These are phyloP conservation scores for Latrodectus geometricus DNA, from an alignment of 1,140 invertebrate species.

Conservation along the genomic window DNA sequence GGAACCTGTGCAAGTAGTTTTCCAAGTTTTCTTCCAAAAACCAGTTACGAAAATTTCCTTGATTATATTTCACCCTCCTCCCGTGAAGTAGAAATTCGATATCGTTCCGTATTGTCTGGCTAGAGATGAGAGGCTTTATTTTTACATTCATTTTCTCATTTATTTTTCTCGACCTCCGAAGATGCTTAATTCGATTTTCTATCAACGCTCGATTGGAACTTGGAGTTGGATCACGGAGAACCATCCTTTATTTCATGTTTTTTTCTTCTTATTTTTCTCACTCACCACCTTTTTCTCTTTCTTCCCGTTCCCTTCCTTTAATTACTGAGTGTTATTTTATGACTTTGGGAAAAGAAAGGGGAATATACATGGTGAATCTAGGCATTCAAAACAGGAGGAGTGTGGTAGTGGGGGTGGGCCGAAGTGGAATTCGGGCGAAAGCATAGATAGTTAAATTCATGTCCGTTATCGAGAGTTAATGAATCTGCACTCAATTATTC, in stretches of 20 bases:
- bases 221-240: background rate
- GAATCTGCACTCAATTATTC: conserved; percentile 18
- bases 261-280: background rate
- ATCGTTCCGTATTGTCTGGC: background rate
- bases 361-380: background rate
- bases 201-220: background rate
- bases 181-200: background rate
- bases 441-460: background rate
- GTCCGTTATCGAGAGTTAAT: conserved; percentile 10
- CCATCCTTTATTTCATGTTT: background rate
- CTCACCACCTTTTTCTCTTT: background rate
- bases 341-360: background rate
- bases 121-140: background rate
- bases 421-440: background rate
- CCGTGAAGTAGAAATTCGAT: background rate
- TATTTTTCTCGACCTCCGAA: background rate
- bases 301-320: background rate
- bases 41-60: background rate
- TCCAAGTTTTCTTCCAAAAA: background rate
- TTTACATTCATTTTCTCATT: background rate
- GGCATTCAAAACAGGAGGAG: background rate
- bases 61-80: background rate
- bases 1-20: background rate
- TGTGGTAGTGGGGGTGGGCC: background rate
- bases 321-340: background rate